Evolutionary conservation across 2,797 vertebrate genomes (phyloP), one percentile per base, ranked within the genome.

Genomic region (Nyctalus aviator): DNA sequence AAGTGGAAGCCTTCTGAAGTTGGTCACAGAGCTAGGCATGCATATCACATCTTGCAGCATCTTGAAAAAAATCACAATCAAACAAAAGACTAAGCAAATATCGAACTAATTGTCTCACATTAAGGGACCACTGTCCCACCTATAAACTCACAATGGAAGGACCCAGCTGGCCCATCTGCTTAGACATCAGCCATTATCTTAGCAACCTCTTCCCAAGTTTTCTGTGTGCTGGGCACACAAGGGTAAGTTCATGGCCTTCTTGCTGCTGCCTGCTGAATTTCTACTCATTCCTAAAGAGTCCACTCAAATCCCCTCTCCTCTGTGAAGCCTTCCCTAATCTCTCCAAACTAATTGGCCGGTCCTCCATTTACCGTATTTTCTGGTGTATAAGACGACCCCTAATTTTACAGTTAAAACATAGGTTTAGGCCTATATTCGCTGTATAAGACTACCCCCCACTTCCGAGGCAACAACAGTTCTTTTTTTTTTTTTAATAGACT

Each of bases 111-210:
- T 78, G 55, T 76, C 77, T 84, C 76, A 85, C 32, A 27, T 46
- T 21, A 57, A 20, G 32, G 50, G 7, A 44, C 82, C 44, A 30
- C 15, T 88, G 37, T 48, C 46, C 77, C 72, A 53, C 75, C 69
- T 88, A 55, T 57, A 81, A 95, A 84, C 41, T 37, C 62, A 55
- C 84, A 73, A 41, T 71, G 44, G n/a, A 55, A 94, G 87, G 89
- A 85, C 81, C 79, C 83, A 96, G 88, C 84, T 95, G 90, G 90
- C 8, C 35, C 92, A 92, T 94, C 96, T 97, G 94, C 90, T 96
- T 95, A 82, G 59, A 17, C 78, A 95, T 96, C 85, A 95, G 41
- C 75, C 15, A 57, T n/a, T n/a, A 66, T 41, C 55, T 57, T 84
- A 66, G 62, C 76, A 46, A 93, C 78, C 64, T 85, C 62, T 94